Evolutionary conservation across 2,113 vertebrate genomes (phyloP).

Genomic region (Tenrec ecaudatus): DNA sequence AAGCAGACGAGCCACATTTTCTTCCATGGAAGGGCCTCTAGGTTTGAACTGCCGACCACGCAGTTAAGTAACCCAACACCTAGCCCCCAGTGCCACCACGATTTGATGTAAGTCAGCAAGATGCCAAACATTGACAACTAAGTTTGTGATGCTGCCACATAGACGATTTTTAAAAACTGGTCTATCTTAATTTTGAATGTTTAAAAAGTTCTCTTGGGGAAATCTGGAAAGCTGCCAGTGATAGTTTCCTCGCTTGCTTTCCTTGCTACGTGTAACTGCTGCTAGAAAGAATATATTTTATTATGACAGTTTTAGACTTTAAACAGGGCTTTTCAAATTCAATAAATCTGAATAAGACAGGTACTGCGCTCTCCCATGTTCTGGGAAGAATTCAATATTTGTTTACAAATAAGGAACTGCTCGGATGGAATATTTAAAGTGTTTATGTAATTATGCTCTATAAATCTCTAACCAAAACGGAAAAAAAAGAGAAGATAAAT

Average conservation of each 20-base stretch:
- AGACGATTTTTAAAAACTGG: not conserved
- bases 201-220: constrained; percentile 2
- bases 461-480: constrained; percentile 5
- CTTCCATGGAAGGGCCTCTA: too few species aligned
- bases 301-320: not conserved
- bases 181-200: not conserved
- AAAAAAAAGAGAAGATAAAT: constrained; percentile 2
- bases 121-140: not conserved
- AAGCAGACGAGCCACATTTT: too few species aligned
- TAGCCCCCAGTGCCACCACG: too few species aligned
- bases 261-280: constrained; percentile 49
- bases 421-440: constrained; percentile 33
- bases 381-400: constrained; percentile 2
- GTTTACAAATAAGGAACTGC: constrained; percentile 49
- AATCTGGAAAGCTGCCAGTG: constrained; percentile 23
- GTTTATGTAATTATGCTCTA: constrained; percentile 1
- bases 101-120: not conserved
- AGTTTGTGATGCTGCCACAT: not conserved
- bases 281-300: constrained; percentile 46
- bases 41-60: too few species aligned
- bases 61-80: too few species aligned
- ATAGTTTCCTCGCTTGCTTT: constrained; percentile 42
- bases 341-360: constrained; percentile 38
- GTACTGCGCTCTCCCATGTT: constrained; percentile 7
- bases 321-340: constrained; percentile 23